Conservation (phyloP, 2,113 vertebrate genomes). For the Gopherus evgoodei region DNA sequence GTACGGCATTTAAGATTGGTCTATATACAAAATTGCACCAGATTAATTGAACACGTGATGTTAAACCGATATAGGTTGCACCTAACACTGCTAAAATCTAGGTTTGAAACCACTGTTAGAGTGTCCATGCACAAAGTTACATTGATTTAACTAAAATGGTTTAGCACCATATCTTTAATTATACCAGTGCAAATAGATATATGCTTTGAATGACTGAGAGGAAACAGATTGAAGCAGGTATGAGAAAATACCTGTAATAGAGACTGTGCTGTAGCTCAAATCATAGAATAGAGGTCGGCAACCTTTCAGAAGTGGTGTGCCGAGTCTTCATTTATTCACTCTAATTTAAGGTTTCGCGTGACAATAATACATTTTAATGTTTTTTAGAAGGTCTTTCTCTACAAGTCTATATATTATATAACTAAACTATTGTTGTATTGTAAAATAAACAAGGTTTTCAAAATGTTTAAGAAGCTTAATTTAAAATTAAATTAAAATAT, state of each 20-base stretch:
- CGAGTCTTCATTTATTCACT: too few relatives aligned
- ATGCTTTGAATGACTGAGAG: accelerated
- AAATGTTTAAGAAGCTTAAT: too few relatives aligned
- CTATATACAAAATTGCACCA: background rate
- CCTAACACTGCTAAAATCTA: background rate
- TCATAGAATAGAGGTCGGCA: too few relatives aligned
- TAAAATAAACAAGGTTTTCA: too few relatives aligned
- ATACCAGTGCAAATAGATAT: background rate
- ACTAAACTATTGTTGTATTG: too few relatives aligned
- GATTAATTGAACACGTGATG: background rate
- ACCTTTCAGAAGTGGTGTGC: too few relatives aligned
- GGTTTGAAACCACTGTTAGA: background rate
- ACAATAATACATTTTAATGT: too few relatives aligned
- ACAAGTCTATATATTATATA: too few relatives aligned
- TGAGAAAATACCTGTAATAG: accelerated
- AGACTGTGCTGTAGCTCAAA: background rate
- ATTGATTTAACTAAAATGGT: background rate
- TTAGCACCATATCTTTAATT: background rate
- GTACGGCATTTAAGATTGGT: accelerated
- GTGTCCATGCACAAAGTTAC: accelerated
- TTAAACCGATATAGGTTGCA: background rate
- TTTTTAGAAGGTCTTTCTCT: too few relatives aligned
- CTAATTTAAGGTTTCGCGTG: too few relatives aligned
- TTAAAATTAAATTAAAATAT: too few relatives aligned
- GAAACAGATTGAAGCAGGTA: background rate